A percentile compares a stretch with the other conserved stretches of the same genome.
These are phyloP conservation scores for Lipotes vexillifer DNA, from an alignment of 2,113 vertebrate genomes.

Conservation along the genomic window DNA sequence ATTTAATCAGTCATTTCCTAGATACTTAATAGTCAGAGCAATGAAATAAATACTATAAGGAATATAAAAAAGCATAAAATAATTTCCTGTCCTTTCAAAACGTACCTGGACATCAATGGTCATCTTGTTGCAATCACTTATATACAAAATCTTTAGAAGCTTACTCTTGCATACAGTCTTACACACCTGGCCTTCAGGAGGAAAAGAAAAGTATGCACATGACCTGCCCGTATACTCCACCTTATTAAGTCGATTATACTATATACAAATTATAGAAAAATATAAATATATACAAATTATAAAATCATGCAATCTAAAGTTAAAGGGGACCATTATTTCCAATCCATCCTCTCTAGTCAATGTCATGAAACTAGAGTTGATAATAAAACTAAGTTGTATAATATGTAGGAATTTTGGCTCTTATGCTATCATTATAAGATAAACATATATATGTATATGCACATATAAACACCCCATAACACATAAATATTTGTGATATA, in stretches of 20 bases:
- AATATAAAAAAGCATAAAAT: conserved; percentile 12
- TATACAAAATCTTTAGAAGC: background rate
- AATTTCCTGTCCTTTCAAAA: background rate
- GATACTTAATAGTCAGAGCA: background rate
- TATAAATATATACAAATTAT: background rate
- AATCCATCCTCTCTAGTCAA: background rate
- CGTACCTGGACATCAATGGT: background rate
- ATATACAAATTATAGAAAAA: background rate
- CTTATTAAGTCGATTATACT: background rate
- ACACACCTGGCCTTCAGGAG: background rate
- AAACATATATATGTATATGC: background rate
- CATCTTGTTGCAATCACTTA: background rate
- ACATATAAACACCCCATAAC: background rate
- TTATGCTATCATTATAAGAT: background rate
- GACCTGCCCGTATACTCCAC: background rate
- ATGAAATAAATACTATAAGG: background rate
- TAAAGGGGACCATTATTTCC: background rate
- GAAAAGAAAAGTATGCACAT: background rate
- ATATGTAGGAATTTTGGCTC: background rate
- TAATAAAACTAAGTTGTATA: background rate
- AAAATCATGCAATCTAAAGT: background rate
- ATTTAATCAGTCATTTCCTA: background rate
- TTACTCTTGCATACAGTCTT: background rate
- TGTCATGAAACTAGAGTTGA: background rate
- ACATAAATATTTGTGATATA: background rate